Conservation (phyloP, 2,113 vertebrate species). For the Mustela nigripes region DNA sequence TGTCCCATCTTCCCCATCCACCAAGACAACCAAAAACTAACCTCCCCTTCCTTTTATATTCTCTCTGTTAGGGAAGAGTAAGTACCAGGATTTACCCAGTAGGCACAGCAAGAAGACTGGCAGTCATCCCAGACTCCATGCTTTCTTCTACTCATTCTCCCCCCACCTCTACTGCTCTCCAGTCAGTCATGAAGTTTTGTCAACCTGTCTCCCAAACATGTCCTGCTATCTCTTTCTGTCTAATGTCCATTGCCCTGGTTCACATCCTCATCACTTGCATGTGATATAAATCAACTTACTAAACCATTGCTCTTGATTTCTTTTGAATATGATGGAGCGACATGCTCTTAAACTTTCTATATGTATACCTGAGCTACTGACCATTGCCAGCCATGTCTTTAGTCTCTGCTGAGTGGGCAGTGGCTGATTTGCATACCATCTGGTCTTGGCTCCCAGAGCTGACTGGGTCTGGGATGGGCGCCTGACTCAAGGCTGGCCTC, state of each 20-base stretch:
- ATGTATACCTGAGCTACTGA: background rate
- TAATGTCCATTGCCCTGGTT: background rate
- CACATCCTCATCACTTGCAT: background rate
- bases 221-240: background rate
- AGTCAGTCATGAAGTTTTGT: background rate
- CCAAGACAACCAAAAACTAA: slow-evolving; percentile 14
- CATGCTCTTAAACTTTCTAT: background rate
- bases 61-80: background rate
- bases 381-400: background rate
- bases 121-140: background rate
- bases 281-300: background rate
- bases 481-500: background rate
- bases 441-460: background rate
- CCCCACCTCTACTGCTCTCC: background rate
- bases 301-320: background rate
- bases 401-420: background rate
- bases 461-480: background rate
- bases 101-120: background rate
- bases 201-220: background rate
- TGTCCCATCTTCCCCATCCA: background rate
- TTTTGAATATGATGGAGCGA: slow-evolving; percentile 2
- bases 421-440: background rate
- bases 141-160: background rate
- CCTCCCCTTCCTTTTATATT: background rate
- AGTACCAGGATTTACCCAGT: background rate